Evolutionary conservation across 2,797 vertebrate species (phyloP).

Genomic region (Gila robusta): DNA sequence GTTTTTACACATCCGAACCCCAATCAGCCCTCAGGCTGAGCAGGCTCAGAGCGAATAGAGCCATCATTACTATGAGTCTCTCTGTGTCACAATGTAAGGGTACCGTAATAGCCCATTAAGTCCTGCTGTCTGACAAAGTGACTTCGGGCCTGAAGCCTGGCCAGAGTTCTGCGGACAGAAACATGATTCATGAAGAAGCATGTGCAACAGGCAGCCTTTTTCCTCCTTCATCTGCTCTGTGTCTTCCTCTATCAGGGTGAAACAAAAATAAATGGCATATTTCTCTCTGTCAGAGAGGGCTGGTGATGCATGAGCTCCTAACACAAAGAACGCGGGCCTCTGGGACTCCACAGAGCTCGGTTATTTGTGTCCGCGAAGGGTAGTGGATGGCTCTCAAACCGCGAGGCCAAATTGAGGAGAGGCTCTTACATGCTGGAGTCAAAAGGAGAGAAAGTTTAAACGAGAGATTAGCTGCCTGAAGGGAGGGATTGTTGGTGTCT

Average conservation of each 20-base stretch:
- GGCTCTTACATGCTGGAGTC: slow-evolving; percentile 19
- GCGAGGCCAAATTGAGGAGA: slow-evolving; percentile 25
- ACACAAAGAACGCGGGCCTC: slow-evolving; percentile 53
- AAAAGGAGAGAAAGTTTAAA: slow-evolving; percentile 52
- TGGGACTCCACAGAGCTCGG: slow-evolving; percentile 50
- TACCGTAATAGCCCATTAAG: slow-evolving; percentile 36
- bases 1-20: slow-evolving; percentile 31
- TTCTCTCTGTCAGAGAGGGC: slow-evolving; percentile 54
- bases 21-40: slow-evolving; percentile 43
- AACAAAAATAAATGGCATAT: slow-evolving; percentile 65
- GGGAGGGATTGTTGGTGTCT: slow-evolving; percentile 42
- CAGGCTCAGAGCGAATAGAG: slow-evolving; percentile 32
- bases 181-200: slow-evolving; percentile 23
- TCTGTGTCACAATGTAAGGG: slow-evolving; percentile 40
- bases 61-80: slow-evolving; percentile 52
- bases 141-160: slow-evolving; percentile 30
- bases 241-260: slow-evolving; percentile 51
- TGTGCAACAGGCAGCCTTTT: slow-evolving; percentile 2
- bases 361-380: slow-evolving; percentile 50
- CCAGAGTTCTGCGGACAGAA: slow-evolving; percentile 29
- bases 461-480: slow-evolving; percentile 39
- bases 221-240: slow-evolving; percentile 16
- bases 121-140: slow-evolving; percentile 46
- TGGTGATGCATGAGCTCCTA: slow-evolving; percentile 60
- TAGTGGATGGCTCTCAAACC: slow-evolving; percentile 48